Base-by-base conservation (phyloP, 2,797 vertebrate genomes). In the Dicrostonyx torquatus region DNA sequence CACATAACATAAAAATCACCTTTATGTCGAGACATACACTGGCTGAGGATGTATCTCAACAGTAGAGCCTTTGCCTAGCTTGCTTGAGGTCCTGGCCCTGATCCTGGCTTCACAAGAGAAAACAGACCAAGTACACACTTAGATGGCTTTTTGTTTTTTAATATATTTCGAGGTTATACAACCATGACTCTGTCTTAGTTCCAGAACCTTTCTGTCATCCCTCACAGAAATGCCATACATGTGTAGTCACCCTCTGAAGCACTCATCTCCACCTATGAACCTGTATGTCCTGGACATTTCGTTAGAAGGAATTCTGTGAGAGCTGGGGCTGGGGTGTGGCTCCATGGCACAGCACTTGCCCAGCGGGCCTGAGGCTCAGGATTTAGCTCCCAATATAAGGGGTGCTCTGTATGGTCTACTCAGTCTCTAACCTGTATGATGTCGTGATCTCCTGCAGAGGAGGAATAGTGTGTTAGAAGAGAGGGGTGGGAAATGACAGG, bases 181-280 rank as follows among this genome's bases (percentile, higher is more conserved):
- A 64, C 66, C n/a, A 77, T 90, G 20, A 85, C 50, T 58, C 43
- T 77, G 64, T 91, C 73, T 77, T 91, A 93, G 94, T 91, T 96
- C 37, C n/a, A 77, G 43, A 94, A 82, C 31, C 70, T 82, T 94
- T 90, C 72, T 18, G 40, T 85, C 53, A 90, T 6, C 48, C 55
- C 40, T 1, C 62, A 86, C 45, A 95, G 72, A 91, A 95, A 55
- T 55, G 6, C 24, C 14, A 6, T 60, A 26, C 26, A 1, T 77
- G 26, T 95, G 5, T 11, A 43, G 11, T 94, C 26, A 80, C n/a
- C 37, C 64, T 26, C 20, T 40, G 29, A 89, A 43, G 55, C 58
- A 55, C 62, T 29, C 18, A 50, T 88, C 76, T 77, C 29, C 50
- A 5, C 75, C 37, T 48, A 82, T 93, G 50, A 24, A 24, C 62